Evolutionary conservation across 2,888 invertebrate genomes (phyloP).

Genomic region (Orthosia gracilis): DNA sequence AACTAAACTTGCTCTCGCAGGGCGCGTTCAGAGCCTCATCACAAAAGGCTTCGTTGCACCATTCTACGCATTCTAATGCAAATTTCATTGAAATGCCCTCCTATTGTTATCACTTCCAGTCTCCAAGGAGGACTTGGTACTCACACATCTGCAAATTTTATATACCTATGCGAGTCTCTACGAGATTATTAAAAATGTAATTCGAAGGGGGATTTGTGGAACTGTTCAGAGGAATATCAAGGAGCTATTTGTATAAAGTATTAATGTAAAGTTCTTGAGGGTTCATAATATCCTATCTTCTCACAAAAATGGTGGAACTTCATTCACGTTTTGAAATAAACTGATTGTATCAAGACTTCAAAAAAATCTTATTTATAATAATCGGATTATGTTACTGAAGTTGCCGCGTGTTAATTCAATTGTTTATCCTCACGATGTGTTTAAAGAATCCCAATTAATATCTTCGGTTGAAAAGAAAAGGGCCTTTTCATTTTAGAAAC

Average conservation of each 20-base stretch:
- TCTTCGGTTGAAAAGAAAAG: background rate
- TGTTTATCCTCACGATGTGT: background rate
- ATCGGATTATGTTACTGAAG: no score
- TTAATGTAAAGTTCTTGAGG: background rate
- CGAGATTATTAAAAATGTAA: slow-evolving; percentile 52
- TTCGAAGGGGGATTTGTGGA: slow-evolving; percentile 23
- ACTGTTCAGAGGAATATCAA: slow-evolving; percentile 8
- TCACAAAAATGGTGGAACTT: background rate
- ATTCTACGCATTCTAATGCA: slow-evolving; percentile 88
- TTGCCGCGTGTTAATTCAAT: no score
- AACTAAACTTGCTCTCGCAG: slow-evolving; percentile 59
- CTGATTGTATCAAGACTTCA: no score
- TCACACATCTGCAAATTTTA: slow-evolving; percentile 76
- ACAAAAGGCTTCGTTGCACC: slow-evolving; percentile 84
- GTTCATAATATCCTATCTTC: no score
- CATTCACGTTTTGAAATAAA: no score
- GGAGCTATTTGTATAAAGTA: slow-evolving; percentile 25
- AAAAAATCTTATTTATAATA: no score
- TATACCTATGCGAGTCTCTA: slow-evolving; percentile 52
- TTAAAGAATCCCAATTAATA: background rate
- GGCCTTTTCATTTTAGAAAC: slow-evolving; percentile 2
- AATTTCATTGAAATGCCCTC: slow-evolving; percentile 87
- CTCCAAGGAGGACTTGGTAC: slow-evolving; percentile 78
- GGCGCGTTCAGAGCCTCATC: slow-evolving; percentile 74
- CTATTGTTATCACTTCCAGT: slow-evolving; percentile 87